Conservation (phyloP, 1,140 invertebrate genomes). For the Streblospio benedicti region DNA sequence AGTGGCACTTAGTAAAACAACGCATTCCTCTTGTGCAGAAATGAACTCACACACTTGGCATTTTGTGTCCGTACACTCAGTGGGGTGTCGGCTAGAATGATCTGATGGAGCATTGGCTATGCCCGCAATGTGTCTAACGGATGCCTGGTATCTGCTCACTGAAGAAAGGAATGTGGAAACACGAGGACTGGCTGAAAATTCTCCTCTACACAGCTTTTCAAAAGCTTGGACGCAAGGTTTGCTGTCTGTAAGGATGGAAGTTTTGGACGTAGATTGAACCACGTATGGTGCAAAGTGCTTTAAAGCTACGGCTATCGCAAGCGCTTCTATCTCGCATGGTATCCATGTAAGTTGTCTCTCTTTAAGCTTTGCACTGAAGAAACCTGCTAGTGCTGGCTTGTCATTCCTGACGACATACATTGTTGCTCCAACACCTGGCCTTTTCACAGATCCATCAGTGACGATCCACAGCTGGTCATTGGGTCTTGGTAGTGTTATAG, state of each 20-base stretch:
- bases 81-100: constrained; percentile 20
- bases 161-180: constrained; percentile 18
- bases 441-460: constrained; percentile 16
- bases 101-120: constrained; percentile 17
- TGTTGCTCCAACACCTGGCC: constrained; percentile 17
- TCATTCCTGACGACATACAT: constrained; percentile 15
- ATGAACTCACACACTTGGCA: constrained; percentile 12
- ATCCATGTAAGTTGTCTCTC: constrained; percentile 20
- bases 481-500: neutral
- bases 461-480: constrained; percentile 2
- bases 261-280: constrained; percentile 15
- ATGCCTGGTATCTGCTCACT: constrained; percentile 18
- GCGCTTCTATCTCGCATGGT: constrained; percentile 23
- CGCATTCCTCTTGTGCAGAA: neutral
- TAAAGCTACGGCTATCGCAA: constrained; percentile 18
- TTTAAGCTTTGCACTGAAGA: constrained; percentile 20
- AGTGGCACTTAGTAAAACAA: neutral
- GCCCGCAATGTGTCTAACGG: constrained; percentile 17
- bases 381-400: constrained; percentile 12
- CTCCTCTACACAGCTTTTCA: constrained; percentile 21
- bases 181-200: constrained; percentile 23
- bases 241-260: constrained; percentile 22
- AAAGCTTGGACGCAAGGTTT: constrained; percentile 24
- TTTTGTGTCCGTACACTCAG: neutral
- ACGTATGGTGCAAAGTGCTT: constrained; percentile 22